phyloP scores from a whole-genome alignment of 2,113 vertebrate genomes.

The Anarhynchus alexandrinus region DNA sequence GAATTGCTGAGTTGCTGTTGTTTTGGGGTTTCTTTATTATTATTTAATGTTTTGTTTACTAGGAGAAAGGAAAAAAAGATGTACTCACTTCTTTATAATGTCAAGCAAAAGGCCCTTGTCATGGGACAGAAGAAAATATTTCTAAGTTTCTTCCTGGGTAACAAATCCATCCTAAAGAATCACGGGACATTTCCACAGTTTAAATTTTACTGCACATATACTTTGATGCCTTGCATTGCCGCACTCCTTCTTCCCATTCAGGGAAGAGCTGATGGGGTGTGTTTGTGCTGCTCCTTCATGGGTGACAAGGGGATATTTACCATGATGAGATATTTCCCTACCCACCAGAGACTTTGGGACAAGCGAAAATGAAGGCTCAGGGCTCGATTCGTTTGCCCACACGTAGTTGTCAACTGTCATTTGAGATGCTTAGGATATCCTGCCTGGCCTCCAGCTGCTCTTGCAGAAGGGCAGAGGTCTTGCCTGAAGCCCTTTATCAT shows the following conservation, averaged over 20 bases:
- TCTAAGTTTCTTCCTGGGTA: neutral
- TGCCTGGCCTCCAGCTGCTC: constrained; percentile 53
- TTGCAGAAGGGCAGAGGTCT: constrained; percentile 42
- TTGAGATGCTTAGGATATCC: constrained; percentile 24
- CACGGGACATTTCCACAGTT: neutral
- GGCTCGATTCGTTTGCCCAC: neutral
- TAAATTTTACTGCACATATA: neutral
- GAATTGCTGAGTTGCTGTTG: neutral
- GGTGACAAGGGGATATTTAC: neutral
- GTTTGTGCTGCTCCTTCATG: neutral
- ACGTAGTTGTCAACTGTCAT: neutral
- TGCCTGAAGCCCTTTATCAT: constrained; percentile 13
- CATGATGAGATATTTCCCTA: neutral
- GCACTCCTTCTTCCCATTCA: neutral
- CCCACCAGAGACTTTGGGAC: neutral
- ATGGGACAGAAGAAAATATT: neutral
- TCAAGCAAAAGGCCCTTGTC: neutral
- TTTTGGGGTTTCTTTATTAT: neutral
- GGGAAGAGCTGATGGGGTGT: neutral
- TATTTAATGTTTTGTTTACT: neutral
- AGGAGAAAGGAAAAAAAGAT: neutral
- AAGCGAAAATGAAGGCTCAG: neutral
- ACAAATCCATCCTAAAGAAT: neutral
- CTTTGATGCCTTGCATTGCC: neutral
- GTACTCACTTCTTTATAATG: neutral